Conservation (phyloP, 53 echinoderm and acorn worm species). For the Holothuria scabra region DNA sequence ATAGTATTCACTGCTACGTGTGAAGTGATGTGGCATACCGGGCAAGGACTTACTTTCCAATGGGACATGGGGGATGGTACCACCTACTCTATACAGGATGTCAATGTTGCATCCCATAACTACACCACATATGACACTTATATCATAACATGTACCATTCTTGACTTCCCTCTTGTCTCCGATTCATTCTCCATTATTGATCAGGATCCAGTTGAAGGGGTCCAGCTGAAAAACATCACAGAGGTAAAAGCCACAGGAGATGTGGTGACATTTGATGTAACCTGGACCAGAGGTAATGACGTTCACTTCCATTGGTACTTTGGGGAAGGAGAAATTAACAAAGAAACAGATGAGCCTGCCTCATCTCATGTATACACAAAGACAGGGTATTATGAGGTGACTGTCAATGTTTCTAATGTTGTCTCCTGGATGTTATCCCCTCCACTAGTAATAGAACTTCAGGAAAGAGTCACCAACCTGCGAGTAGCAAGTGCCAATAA, state of each 20-base stretch:
- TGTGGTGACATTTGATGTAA: slow-evolving; percentile 57
- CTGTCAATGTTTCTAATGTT: slow-evolving; percentile 76
- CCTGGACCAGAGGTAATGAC: slow-evolving; percentile 80
- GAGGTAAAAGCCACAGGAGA: slow-evolving; percentile 76
- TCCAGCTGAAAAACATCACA: slow-evolving; percentile 65
- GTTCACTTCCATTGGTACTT: slow-evolving; percentile 79
- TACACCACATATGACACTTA: slow-evolving; percentile 67
- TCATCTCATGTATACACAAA: slow-evolving; percentile 53
- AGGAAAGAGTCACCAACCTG: slow-evolving; percentile 73
- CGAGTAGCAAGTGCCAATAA: slow-evolving; percentile 43
- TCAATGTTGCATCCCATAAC: slow-evolving; percentile 60
- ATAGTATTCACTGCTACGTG: slow-evolving; percentile 61
- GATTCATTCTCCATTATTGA: slow-evolving; percentile 67
- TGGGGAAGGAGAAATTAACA: slow-evolving; percentile 60
- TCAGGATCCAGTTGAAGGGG: slow-evolving; percentile 86
- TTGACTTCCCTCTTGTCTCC: slow-evolving; percentile 60
- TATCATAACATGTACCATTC: slow-evolving; percentile 62
- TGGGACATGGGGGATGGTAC: slow-evolving; percentile 83
- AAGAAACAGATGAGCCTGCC: slow-evolving; percentile 41
- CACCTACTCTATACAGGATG: slow-evolving; percentile 24
- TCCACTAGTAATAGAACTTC: slow-evolving; percentile 60
- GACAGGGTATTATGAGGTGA: slow-evolving; percentile 63
- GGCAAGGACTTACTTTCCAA: slow-evolving; percentile 64
- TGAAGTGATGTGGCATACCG: slow-evolving; percentile 79
- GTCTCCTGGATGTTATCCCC: slow-evolving; percentile 83